phyloP scores from a whole-genome alignment of 2,888 invertebrate genomes.

The Lithophane leautieri region DNA sequence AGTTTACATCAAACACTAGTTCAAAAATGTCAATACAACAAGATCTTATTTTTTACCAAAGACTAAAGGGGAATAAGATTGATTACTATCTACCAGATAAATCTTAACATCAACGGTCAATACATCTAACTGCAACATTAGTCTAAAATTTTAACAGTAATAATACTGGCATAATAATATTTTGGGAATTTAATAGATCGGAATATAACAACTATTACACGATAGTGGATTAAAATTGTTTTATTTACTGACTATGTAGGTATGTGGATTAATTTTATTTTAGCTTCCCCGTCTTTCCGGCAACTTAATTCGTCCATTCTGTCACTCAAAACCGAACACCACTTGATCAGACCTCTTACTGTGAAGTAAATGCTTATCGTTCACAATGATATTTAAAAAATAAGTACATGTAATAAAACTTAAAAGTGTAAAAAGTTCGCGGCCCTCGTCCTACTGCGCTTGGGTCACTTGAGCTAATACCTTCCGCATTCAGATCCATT shows the following conservation, averaged over 20 bases:
- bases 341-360: conserved; percentile 75
- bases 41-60: conserved; percentile 79
- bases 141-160: conserved; percentile 78
- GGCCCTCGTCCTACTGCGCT: conserved; percentile 38
- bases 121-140: conserved; percentile 74
- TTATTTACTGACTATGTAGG: conserved; percentile 72
- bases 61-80: conserved; percentile 80
- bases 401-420: conserved; percentile 64
- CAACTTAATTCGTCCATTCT: conserved; percentile 86
- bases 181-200: conserved; percentile 70
- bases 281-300: conserved; percentile 88
- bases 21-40: conserved; percentile 73
- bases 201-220: conserved; percentile 79
- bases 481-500: conserved; percentile 62
- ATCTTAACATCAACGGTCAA: conserved; percentile 75
- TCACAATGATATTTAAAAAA: conserved; percentile 63
- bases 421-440: conserved; percentile 57
- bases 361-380: conserved; percentile 83
- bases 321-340: conserved; percentile 85
- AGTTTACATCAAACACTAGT: conserved; percentile 55
- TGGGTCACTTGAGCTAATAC: conserved; percentile 66
- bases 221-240: conserved; percentile 74
- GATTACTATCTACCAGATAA: conserved; percentile 77
- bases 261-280: conserved; percentile 70
- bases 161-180: conserved; percentile 82